A percentile compares a stretch with the other conserved stretches of the same genome.
Conservation (phyloP, 2,888 invertebrate species). For the Yponomeuta malinellus region DNA sequence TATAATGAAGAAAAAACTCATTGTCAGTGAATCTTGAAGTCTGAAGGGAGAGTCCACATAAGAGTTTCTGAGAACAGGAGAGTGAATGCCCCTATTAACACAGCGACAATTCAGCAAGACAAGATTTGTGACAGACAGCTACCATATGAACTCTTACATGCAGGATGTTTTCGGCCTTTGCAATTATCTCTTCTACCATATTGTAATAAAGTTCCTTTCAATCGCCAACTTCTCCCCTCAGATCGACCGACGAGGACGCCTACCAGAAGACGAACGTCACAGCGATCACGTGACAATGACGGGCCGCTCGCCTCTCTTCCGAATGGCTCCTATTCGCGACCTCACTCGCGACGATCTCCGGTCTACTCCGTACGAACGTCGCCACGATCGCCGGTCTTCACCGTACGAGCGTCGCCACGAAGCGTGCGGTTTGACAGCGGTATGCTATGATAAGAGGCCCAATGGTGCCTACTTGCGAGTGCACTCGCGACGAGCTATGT, state of each 20-base stretch:
- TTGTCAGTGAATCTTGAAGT: too few species aligned
- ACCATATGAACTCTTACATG: too few species aligned
- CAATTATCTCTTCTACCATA: too few species aligned
- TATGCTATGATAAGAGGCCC: neutral
- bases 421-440: neutral
- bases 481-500: too few species aligned
- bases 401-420: neutral
- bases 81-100: too few species aligned
- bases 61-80: too few species aligned
- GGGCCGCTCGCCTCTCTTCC: slow-evolving; percentile 19
- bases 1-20: too few species aligned
- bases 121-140: too few species aligned
- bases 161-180: too few species aligned
- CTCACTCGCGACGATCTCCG: neutral
- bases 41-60: too few species aligned
- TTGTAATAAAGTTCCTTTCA: too few species aligned
- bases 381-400: neutral
- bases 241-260: slow-evolving; percentile 64
- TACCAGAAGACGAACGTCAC: slow-evolving; percentile 52
- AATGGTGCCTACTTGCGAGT: neutral
- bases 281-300: slow-evolving; percentile 57
- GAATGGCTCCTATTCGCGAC: slow-evolving; percentile 18
- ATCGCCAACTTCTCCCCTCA: slow-evolving; percentile 24
- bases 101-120: too few species aligned
- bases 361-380: neutral